Conservation (phyloP, 2,113 vertebrate genomes). For the Leucosticte australis region DNA sequence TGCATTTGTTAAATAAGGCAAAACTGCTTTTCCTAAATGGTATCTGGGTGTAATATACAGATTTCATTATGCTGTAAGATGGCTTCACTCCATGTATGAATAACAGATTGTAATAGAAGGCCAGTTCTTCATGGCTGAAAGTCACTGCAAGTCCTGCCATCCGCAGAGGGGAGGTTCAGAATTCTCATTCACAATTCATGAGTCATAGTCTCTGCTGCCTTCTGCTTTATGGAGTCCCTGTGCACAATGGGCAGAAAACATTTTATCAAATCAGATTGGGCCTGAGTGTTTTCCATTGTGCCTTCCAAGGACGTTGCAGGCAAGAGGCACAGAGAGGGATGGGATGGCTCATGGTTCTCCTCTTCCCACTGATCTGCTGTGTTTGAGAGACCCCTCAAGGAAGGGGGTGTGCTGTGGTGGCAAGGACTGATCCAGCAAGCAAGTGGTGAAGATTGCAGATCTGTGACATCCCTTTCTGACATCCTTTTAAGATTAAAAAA, state of each 20-base stretch:
- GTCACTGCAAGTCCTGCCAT: conserved; percentile 2
- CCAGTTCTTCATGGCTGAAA: not conserved
- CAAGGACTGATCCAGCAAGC: not conserved
- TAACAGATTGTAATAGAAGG: conserved; percentile 23
- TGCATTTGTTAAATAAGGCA: conserved; percentile 42
- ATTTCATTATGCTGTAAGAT: not conserved
- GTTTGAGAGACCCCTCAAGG: not conserved
- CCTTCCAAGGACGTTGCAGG: not conserved
- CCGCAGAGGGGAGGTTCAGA: not conserved
- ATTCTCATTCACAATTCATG: conserved; percentile 3
- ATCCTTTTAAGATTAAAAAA: not conserved
- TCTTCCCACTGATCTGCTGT: not conserved
- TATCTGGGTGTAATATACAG: not conserved
- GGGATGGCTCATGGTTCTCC: not conserved
- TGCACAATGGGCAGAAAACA: not conserved
- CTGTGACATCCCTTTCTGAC: not conserved
- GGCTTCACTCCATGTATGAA: not conserved
- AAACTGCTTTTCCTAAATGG: conserved; percentile 7
- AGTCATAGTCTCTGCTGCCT: conserved; percentile 19
- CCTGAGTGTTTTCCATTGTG: not conserved
- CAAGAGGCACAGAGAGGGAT: not conserved
- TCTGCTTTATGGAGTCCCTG: conserved; percentile 37
- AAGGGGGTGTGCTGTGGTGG: not conserved
- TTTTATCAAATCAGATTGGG: not conserved
- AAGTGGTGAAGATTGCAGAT: not conserved